Evolutionary conservation across 1,140 invertebrate species (phyloP), one percentile per base, ranked within the genome.

Genomic region (Eumaeus atala): DNA sequence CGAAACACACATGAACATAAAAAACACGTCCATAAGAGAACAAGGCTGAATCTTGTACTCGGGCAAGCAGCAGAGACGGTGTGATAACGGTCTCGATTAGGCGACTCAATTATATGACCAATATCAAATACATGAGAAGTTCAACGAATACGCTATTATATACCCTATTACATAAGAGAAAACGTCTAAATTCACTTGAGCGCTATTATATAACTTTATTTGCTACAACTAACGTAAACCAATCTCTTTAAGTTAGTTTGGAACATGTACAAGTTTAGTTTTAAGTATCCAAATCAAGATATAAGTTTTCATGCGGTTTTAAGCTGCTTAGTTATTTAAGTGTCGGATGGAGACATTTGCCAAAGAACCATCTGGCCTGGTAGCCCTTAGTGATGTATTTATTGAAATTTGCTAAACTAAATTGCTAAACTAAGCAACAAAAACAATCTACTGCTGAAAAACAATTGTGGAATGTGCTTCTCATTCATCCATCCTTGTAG

Each of bases 81-180:
- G 40, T 44, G 6, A 44, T 44, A 44, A 44, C 40, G 3, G 40
- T 44, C 40, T 44, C 40, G 40, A 44, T 44, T 44, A 35, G 16
- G 28, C 34, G 34, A 51, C 38, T 51, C 40, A 57, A 57, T 51
- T 35, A 54, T 51, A 54, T 44, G 37, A 54, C 34, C 48, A 51
- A 44, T 55, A 48, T 44, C 40, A 9, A 44, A 44, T 44, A 44
- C 10, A 37, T 37, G 9, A 36, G 36, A 49, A n/a, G 17, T 12
- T 9, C 16, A 11, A 34, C 18, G 12, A 10, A 12, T 9, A 12
- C 33, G 12, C 12, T 12, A 51, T 47, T 47, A 34, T 50, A 33
- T 10, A 34, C 18, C 51, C 44, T 51, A 51, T 34, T 21, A 1
- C 7, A 10, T 12, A 6, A 9, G 7, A 9, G 0, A 36, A 50